Evolutionary conservation across 2,113 vertebrate genomes (phyloP).

Genomic region (Malurus melanocephalus): DNA sequence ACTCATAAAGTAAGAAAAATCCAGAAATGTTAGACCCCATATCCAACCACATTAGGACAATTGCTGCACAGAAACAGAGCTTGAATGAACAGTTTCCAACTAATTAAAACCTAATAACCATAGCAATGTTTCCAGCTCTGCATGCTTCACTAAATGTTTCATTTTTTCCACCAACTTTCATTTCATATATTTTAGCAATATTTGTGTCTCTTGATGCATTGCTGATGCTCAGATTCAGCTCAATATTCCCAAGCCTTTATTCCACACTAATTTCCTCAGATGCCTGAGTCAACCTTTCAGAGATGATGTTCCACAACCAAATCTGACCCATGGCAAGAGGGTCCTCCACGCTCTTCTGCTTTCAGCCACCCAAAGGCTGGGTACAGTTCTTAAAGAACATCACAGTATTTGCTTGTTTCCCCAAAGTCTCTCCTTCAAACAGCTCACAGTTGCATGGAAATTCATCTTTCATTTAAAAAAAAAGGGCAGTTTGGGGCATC

Average conservation of each 20-base stretch:
- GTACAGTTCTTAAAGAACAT: neutral
- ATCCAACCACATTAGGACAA: neutral
- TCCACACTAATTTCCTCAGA: neutral
- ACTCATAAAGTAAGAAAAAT: neutral
- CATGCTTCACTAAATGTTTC: neutral
- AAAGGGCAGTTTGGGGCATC: neutral
- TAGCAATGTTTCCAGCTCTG: neutral
- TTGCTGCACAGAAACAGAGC: neutral
- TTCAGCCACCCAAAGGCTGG: neutral
- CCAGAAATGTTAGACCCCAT: neutral
- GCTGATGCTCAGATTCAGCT: neutral
- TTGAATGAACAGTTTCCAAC: neutral
- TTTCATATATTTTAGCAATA: slow-evolving; percentile 1
- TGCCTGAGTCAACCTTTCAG: neutral
- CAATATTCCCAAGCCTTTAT: neutral
- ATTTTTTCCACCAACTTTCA: neutral
- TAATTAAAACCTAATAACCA: slow-evolving; percentile 17
- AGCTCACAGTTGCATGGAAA: neutral
- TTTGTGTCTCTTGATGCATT: neutral
- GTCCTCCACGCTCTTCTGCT: neutral
- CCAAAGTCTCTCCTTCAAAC: neutral
- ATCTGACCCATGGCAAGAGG: neutral
- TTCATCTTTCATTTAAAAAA: neutral
- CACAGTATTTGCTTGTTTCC: neutral
- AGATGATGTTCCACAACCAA: neutral